Evolutionary conservation across 2,113 vertebrate genomes (phyloP).

Genomic region (Pterophyllum scalare): DNA sequence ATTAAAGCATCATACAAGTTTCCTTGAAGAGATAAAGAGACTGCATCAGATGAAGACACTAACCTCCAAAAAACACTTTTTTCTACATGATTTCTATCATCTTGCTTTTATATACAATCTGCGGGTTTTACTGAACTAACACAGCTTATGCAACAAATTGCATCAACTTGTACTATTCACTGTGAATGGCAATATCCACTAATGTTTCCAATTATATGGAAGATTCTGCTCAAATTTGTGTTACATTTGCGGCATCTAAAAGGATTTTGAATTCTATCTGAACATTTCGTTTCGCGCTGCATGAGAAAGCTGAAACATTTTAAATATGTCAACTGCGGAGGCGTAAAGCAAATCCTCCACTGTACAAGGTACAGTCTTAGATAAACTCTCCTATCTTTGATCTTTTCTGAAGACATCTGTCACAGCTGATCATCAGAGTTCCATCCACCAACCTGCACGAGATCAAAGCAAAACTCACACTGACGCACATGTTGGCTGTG

Average conservation of each 20-base stretch:
- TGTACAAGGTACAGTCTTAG: not conserved
- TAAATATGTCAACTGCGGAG: not conserved
- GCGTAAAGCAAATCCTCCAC: not conserved
- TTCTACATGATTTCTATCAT: not conserved
- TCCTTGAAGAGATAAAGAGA: not conserved
- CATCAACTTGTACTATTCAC: not conserved
- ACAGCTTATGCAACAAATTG: not conserved
- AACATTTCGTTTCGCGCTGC: not conserved
- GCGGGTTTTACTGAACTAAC: not conserved
- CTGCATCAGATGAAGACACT: not conserved
- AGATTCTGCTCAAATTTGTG: not conserved
- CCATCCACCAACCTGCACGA: not conserved
- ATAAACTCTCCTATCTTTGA: not conserved
- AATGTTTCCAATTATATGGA: not conserved
- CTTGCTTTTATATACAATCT: not conserved
- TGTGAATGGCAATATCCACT: not conserved
- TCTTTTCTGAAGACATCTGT: not conserved
- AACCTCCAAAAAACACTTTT: not conserved
- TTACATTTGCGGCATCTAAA: not conserved
- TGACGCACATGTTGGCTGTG: slow-evolving; percentile 1
- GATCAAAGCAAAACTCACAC: slow-evolving; percentile 34
- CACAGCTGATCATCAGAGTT: not conserved
- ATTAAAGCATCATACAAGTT: not conserved
- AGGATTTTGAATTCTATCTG: not conserved
- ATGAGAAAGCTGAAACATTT: not conserved